Conservation (phyloP, 2,113 vertebrate species). For the Leptosomus discolor region DNA sequence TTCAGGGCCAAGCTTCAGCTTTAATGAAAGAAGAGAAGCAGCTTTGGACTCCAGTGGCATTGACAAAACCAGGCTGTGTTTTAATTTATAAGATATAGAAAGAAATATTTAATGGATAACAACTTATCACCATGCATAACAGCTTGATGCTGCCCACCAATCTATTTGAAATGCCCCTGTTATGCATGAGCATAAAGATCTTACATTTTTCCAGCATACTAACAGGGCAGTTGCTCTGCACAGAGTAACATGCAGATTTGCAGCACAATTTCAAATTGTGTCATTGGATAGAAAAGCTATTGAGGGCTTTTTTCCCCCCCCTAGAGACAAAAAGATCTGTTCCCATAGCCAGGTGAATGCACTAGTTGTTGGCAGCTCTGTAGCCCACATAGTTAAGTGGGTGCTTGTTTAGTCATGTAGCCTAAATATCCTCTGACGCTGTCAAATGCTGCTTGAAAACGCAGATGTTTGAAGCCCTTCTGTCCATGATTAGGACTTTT, state of each 20-base stretch:
- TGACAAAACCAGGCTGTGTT: background rate
- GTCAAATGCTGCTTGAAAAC: accelerated
- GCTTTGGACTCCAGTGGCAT: background rate
- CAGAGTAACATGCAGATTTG: background rate
- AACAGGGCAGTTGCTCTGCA: background rate
- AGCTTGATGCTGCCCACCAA: background rate
- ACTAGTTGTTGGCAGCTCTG: background rate
- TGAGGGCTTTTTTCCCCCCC: background rate
- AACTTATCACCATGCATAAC: background rate
- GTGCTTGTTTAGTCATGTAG: background rate
- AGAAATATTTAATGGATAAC: background rate
- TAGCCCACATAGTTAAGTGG: background rate
- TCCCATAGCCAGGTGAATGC: background rate
- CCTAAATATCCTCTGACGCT: background rate
- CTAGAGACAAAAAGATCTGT: background rate
- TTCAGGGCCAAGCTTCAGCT: background rate
- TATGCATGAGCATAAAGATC: background rate
- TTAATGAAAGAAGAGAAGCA: background rate
- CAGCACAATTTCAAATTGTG: background rate
- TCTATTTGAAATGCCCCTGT: background rate
- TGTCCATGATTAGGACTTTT: background rate
- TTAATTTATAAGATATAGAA: background rate
- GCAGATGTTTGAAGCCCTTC: background rate
- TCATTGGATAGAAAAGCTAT: background rate
- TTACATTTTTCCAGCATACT: background rate